Conservation (phyloP, 2,113 vertebrate species). For the Thalassarche chlororhynchos region DNA sequence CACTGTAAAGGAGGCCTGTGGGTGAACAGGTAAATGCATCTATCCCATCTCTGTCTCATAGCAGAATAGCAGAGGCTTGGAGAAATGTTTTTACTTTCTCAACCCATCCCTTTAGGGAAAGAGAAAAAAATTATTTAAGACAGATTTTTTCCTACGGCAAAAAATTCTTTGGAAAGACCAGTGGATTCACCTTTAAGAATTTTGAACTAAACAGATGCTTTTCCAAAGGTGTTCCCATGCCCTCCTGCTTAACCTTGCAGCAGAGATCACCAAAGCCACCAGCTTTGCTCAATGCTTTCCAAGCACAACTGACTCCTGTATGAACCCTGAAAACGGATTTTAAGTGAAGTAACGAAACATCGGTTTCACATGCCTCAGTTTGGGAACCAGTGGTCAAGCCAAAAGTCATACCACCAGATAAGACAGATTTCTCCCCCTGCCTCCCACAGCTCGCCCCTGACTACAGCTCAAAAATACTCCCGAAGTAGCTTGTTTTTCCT, state of each 20-base stretch:
- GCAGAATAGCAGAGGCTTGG: neutral
- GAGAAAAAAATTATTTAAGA: neutral
- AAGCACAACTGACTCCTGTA: neutral
- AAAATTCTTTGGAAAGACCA: neutral
- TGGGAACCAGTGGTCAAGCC: neutral
- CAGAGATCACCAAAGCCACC: neutral
- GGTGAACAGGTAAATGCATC: neutral
- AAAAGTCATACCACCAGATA: neutral
- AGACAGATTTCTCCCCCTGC: neutral
- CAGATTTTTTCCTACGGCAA: neutral
- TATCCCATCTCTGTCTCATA: neutral
- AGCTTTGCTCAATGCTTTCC: neutral
- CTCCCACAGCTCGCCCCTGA: neutral
- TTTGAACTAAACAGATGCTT: neutral
- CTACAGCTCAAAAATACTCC: neutral
- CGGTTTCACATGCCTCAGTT: neutral
- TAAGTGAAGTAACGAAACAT: neutral
- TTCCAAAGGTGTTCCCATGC: neutral
- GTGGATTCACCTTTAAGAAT: neutral
- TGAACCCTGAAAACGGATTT: neutral
- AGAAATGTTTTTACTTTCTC: neutral
- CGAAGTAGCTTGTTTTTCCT: neutral
- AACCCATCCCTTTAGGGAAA: neutral
- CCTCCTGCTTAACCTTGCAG: neutral
- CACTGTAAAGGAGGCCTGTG: neutral